phyloP scores from a whole-genome alignment of 2,888 invertebrate species.

The Phragmatobia fuliginosa region DNA sequence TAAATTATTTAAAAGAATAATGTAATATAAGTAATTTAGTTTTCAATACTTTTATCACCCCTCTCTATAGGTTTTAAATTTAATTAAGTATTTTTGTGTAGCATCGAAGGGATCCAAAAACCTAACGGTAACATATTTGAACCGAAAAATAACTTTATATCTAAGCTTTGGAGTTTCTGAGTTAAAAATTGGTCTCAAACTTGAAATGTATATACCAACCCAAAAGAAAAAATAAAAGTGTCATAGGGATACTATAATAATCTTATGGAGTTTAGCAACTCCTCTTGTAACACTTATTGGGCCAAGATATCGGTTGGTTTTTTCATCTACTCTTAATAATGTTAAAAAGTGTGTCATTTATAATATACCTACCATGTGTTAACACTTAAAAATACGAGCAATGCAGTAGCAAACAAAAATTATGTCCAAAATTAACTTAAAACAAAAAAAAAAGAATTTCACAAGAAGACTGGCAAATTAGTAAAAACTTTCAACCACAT shows the following conservation, averaged over 20 bases:
- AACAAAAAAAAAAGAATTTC: slow-evolving; percentile 57
- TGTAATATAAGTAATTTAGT: too few species aligned
- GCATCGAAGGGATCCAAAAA: too few species aligned
- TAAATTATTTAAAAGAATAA: background rate
- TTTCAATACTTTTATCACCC: too few species aligned
- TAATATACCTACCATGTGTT: slow-evolving; percentile 37
- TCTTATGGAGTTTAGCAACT: background rate
- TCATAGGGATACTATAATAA: background rate
- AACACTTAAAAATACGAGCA: slow-evolving; percentile 34
- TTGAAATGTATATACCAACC: too few species aligned
- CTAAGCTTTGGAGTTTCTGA: too few species aligned
- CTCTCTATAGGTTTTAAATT: too few species aligned
- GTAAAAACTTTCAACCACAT: slow-evolving; percentile 65
- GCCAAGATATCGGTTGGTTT: background rate
- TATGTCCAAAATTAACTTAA: slow-evolving; percentile 52
- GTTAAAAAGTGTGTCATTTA: slow-evolving; percentile 20
- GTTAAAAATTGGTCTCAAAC: too few species aligned
- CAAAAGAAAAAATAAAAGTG: background rate
- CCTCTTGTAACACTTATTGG: background rate
- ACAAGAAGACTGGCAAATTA: slow-evolving; percentile 65
- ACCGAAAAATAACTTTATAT: too few species aligned
- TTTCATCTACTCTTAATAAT: slow-evolving; percentile 9
- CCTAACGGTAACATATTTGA: too few species aligned
- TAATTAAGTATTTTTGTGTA: too few species aligned
- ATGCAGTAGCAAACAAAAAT: slow-evolving; percentile 64